Base-by-base conservation (phyloP, 37 sponge, comb jelly and placozoan species). In the Cliona cf. orientalis region DNA sequence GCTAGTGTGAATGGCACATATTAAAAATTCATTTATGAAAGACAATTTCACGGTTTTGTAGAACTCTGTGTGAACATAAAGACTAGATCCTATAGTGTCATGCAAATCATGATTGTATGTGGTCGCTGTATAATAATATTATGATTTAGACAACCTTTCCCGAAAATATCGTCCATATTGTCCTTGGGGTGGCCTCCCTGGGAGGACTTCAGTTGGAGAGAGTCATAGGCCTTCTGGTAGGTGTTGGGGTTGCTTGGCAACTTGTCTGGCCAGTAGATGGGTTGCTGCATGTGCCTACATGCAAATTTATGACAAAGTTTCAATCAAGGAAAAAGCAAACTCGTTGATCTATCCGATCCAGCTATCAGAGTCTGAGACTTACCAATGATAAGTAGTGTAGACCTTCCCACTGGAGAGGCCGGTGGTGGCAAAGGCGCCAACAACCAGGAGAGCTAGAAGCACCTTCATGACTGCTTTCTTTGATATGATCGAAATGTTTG, bases 141-240 rank as follows among this genome's bases (percentile, higher is more conserved):
- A n/a, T n/a, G 53, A 19, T 49, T 19, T 49, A 19, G 53, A 14
- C 9, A 42, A 80, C 88, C 88, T 75, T 87, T 80, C 22, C 88
- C 88, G 65, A 87, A 87, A 38, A 87, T 87, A 19, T 56, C 81
- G 40, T 87, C 81, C 40, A 87, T 73, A 29, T 80, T 56, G 42
- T 80, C 55, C 31, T 81, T 67, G 14, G 88, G 88, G 55, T 87
- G 88, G 17, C 70, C 81, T 22, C 88, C 88, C 58, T 87, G 88
- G 21, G 66, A 49, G n/a, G 67, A 29, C 58, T 87, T 59, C 26
- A 87, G 55, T 40, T 80, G 44, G 4, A 87, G 55, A 4, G 88
- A 87, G 46, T 87, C 88, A 58, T 75, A 87, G 12, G 88, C 88
- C 38, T 87, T 87, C 81, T 87, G 88, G 70, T 87, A 87, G 23